Base-by-base conservation (phyloP, 92 coral and sea anemone species). In the Zoanthus gigantus region DNA sequence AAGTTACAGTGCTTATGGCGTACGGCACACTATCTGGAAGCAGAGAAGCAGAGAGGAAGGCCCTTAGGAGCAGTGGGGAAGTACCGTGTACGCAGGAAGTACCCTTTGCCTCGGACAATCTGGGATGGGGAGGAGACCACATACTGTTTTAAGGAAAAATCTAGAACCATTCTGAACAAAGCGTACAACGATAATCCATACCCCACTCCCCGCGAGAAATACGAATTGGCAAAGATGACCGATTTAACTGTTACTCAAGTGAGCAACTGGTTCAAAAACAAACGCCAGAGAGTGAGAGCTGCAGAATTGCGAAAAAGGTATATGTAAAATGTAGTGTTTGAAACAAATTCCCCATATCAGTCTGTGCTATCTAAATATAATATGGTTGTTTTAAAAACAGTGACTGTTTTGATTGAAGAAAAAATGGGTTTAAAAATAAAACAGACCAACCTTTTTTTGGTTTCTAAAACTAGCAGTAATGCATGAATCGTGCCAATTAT, bases 51-150 rank as follows among this genome's bases (percentile, higher is more conserved):
- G n/a, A 92, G 97, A 16, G 98, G 96, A 8, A 87, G 97, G 31
- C 96, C 98, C 0, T 81, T 97, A 80, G 99, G 96, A 4, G 98
- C 99, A 34, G 99, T 95, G 71, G 98, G 95, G 37, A 95, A 97
- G 91, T 97, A 97, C 86, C 90, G 99, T 0, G 95, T 97, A 13
- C 93, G 99, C 46, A 90, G 97, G 76, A 97, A 97, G 94, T 91
- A 84, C 69, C 99, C 99, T 4, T 90, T 93, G 11, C 99, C 99
- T 2, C 85, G 97, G 73, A 97, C 98, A n/a, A 97, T 97, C 74
- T 97, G 97, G 94, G 95, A 91, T 50, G 99, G 98, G 60, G 96
- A 92, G 50, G 98, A 95, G 65, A 97, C 98, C 48, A 95, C 97
- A 4, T 95, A 97, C 91, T 97, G 99, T 86, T 97, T 97, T 77